Percentiles rank a stretch among this genome's conserved stretches.
These are phyloP conservation scores for Aphelenchoides avenae DNA, from an alignment of 1,140 invertebrate genomes.

Conservation along the genomic window DNA sequence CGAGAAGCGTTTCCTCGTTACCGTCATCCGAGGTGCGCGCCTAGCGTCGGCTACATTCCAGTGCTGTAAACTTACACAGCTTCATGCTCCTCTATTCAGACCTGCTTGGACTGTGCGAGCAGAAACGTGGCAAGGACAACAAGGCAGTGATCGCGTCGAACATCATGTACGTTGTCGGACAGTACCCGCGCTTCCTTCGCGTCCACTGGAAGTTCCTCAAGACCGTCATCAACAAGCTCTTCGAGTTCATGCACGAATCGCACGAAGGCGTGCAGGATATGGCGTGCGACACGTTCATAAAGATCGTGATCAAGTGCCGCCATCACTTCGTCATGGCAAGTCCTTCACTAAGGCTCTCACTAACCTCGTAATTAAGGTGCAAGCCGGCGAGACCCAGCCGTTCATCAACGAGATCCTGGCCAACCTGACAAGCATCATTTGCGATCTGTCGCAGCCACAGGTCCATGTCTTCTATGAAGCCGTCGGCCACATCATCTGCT, in stretches of 20 bases:
- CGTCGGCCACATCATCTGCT: conserved; percentile 96
- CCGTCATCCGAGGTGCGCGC: conserved; percentile 85
- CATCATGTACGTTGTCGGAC: conserved; percentile 99
- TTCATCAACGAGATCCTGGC: conserved; percentile 98
- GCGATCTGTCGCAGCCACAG: conserved; percentile 94
- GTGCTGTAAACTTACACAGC: neutral
- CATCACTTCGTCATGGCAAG: conserved; percentile 80
- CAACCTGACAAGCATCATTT: conserved; percentile 93
- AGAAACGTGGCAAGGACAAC: conserved; percentile 99
- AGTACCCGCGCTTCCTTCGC: conserved; percentile 94
- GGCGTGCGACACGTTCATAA: conserved; percentile 99
- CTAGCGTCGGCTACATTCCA: neutral
- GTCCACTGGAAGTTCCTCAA: conserved; percentile 99
- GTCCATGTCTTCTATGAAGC: conserved; percentile 99
- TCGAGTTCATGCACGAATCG: conserved; percentile 99
- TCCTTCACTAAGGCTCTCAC: conserved; percentile 6
- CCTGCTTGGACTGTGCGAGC: conserved; percentile 92
- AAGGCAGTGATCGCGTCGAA: conserved; percentile 99
- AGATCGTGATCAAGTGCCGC: conserved; percentile 97
- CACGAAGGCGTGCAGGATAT: conserved; percentile 91
- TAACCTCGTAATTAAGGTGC: conserved; percentile 66
- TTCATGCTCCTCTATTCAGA: conserved; percentile 65
- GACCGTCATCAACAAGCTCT: conserved; percentile 98
- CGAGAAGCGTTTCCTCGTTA: conserved; percentile 96
- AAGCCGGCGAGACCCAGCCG: conserved; percentile 89